phyloP scores from a whole-genome alignment of 2,113 vertebrate species.

The Shinisaurus crocodilurus region DNA sequence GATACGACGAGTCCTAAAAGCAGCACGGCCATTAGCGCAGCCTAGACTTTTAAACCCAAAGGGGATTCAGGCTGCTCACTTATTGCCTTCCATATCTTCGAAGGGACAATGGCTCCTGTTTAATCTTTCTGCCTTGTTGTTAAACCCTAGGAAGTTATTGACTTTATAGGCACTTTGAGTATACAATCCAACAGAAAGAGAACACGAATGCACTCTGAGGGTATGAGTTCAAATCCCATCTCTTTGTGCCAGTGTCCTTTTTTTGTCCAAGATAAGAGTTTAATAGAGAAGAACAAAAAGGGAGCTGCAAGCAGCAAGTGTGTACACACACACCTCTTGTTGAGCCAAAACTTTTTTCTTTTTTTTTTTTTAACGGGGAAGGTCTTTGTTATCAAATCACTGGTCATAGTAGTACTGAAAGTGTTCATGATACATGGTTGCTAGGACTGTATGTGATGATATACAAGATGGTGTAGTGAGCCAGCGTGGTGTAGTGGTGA shows the following conservation, averaged over 20 bases:
- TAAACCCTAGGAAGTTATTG: slow-evolving; percentile 78
- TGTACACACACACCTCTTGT: neutral
- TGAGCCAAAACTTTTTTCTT: slow-evolving; percentile 48
- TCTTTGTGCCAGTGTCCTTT: slow-evolving; percentile 61
- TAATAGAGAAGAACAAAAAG: slow-evolving; percentile 56
- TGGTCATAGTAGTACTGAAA: slow-evolving; percentile 58
- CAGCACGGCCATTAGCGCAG: slow-evolving; percentile 60
- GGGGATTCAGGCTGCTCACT: slow-evolving; percentile 79
- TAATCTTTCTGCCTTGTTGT: slow-evolving; percentile 74
- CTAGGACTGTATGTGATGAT: neutral
- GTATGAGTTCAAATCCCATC: slow-evolving; percentile 74
- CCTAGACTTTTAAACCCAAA: slow-evolving; percentile 76
- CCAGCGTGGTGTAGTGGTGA: too few relatives aligned
- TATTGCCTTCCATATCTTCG: slow-evolving; percentile 80
- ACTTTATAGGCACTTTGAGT: slow-evolving; percentile 73
- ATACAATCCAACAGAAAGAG: slow-evolving; percentile 69
- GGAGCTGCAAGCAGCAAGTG: slow-evolving; percentile 17
- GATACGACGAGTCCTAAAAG: slow-evolving; percentile 80
- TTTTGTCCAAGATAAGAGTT: slow-evolving; percentile 47
- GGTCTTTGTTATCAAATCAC: slow-evolving; percentile 49
- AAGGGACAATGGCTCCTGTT: slow-evolving; percentile 76
- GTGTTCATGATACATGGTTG: slow-evolving; percentile 45
- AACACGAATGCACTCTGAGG: slow-evolving; percentile 53
- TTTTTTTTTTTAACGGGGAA: slow-evolving; percentile 30
- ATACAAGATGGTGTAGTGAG: slow-evolving; percentile 8